These are phyloP conservation scores for Lithophane leautieri DNA, from an alignment of 2,888 invertebrate genomes.

Conservation along the genomic window DNA sequence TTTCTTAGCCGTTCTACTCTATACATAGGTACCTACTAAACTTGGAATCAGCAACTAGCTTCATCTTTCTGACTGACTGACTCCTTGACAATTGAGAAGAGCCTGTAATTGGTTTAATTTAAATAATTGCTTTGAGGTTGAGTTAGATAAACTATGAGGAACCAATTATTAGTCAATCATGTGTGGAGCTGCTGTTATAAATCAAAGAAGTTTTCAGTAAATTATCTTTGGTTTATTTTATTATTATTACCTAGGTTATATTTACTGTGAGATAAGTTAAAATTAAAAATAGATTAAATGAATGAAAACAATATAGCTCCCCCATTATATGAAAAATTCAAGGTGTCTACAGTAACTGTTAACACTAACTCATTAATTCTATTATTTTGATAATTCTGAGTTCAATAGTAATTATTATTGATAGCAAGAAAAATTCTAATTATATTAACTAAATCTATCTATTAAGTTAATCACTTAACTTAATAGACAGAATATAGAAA, in stretches of 20 bases:
- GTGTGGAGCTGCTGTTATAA: not conserved
- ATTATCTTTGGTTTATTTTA: not conserved
- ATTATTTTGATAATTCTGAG: not conserved
- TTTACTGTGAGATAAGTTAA: not conserved
- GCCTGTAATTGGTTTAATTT: too few species aligned
- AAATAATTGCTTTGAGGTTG: too few species aligned
- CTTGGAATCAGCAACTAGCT: too few species aligned
- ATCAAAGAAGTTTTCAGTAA: not conserved
- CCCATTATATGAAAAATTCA: not conserved
- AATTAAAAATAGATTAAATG: not conserved
- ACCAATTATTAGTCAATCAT: not conserved
- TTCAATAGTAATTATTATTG: not conserved
- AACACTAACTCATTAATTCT: constrained; percentile 9
- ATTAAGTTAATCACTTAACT: not conserved
- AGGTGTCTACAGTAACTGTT: constrained; percentile 1
- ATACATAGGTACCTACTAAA: too few species aligned
- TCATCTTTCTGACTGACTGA: too few species aligned
- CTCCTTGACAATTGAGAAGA: too few species aligned
- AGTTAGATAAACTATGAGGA: not conserved
- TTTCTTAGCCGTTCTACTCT: too few species aligned
- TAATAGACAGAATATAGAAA: not conserved
- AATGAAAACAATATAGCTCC: not conserved
- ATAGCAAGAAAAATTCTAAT: not conserved
- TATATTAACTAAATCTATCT: too few species aligned
- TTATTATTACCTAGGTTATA: not conserved